Evolutionary conservation across 2,797 vertebrate genomes (phyloP).

Genomic region (Eremophila alpestris): DNA sequence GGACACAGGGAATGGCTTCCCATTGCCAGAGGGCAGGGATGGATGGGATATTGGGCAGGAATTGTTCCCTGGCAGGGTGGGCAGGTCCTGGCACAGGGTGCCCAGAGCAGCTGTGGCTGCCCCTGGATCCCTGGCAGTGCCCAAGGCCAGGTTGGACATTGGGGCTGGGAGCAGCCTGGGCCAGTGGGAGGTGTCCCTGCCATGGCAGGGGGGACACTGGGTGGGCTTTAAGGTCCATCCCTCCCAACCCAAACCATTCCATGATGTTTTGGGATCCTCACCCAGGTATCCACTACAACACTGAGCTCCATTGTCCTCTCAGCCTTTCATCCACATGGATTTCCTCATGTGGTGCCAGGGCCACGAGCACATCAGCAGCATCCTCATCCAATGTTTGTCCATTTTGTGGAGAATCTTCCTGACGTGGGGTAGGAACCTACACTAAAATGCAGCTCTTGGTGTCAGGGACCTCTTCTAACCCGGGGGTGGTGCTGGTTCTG

Average conservation of each 20-base stretch:
- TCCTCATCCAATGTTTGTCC: accelerated
- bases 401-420: neutral
- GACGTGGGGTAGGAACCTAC: accelerated
- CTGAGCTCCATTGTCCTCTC: accelerated
- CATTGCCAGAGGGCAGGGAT: neutral
- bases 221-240: neutral
- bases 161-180: neutral
- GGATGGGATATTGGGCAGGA: neutral
- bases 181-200: neutral
- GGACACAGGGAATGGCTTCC: neutral
- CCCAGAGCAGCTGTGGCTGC: neutral
- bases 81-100: neutral
- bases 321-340: neutral
- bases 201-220: neutral
- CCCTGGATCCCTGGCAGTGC: neutral
- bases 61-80: neutral
- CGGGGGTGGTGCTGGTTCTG: neutral
- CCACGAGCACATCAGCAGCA: neutral
- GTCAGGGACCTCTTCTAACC: neutral
- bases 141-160: neutral
- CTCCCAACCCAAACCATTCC: neutral
- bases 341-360: neutral
- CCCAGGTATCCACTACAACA: accelerated
- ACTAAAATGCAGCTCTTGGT: neutral
- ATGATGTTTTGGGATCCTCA: no score